These are phyloP conservation scores for Physeter macrocephalus DNA, from an alignment of 2,113 vertebrate species.

Conservation along the genomic window DNA sequence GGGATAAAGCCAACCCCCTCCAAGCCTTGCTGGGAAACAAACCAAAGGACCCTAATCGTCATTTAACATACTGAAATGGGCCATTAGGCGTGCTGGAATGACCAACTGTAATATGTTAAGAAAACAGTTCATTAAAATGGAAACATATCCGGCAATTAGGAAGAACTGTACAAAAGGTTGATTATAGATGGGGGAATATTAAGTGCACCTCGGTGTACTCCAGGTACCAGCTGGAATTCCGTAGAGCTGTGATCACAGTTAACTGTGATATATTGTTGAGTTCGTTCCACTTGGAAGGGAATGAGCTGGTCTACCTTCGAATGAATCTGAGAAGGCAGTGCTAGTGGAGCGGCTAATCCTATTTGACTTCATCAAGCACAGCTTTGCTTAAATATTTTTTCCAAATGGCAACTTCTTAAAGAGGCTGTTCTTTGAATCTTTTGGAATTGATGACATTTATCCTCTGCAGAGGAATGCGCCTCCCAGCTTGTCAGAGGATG, in stretches of 20 bases:
- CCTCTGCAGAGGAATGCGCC: not conserved
- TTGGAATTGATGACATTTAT: not conserved
- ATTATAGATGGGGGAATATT: slow-evolving; percentile 77
- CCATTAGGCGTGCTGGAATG: slow-evolving; percentile 38
- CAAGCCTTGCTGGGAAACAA: slow-evolving; percentile 7
- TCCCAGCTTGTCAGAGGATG: slow-evolving; percentile 6
- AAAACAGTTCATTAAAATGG: slow-evolving; percentile 76
- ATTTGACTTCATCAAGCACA: slow-evolving; percentile 57
- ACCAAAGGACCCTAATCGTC: slow-evolving; percentile 19
- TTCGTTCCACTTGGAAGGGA: slow-evolving; percentile 46
- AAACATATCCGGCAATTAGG: slow-evolving; percentile 71
- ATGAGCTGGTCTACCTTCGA: slow-evolving; percentile 42
- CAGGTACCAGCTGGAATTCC: slow-evolving; percentile 50
- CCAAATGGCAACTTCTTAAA: slow-evolving; percentile 47
- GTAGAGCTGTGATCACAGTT: slow-evolving; percentile 72
- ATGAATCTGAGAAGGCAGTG: slow-evolving; percentile 29
- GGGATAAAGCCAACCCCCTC: not conserved
- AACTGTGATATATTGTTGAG: slow-evolving; percentile 70
- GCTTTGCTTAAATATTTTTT: not conserved
- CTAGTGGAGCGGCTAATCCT: slow-evolving; percentile 59
- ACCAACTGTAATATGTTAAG: slow-evolving; percentile 15
- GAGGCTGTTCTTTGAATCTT: slow-evolving; percentile 12
- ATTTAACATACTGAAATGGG: slow-evolving; percentile 26
- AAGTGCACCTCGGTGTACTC: slow-evolving; percentile 64
- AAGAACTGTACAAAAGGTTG: slow-evolving; percentile 75